Percentiles rank a stretch among this genome's conserved stretches.
Conservation (phyloP, 2,797 vertebrate species). For the Graptemys geographica region DNA sequence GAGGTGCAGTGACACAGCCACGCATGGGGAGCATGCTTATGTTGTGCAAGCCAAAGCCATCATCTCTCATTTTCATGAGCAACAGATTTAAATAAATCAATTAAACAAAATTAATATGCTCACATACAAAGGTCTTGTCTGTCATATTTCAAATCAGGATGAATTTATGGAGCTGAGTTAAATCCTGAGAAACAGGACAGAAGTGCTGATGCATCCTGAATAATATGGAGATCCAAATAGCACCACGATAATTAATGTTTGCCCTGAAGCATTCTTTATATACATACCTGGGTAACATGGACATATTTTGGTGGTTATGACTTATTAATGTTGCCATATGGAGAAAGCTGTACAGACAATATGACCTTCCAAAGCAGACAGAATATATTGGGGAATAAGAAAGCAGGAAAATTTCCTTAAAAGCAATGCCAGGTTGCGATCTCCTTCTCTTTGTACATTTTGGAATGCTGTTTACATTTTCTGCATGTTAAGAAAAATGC, state of each 20-base stretch:
- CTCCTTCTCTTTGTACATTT: background rate
- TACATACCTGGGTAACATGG: background rate
- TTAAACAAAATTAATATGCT: background rate
- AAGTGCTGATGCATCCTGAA: background rate
- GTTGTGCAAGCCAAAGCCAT: conserved; percentile 5
- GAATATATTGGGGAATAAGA: background rate
- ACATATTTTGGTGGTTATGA: background rate
- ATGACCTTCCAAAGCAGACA: background rate
- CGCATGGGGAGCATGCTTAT: rapidly evolving
- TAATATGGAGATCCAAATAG: background rate
- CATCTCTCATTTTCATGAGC: background rate
- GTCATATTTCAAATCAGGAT: background rate
- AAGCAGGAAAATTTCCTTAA: background rate
- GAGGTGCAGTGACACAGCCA: background rate
- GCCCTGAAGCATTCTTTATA: background rate
- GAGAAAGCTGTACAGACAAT: background rate
- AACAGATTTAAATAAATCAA: background rate
- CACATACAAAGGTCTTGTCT: background rate
- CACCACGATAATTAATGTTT: background rate
- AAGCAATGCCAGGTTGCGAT: background rate
- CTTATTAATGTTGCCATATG: background rate
- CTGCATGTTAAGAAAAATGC: background rate
- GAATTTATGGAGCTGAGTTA: background rate
- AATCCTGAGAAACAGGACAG: background rate
- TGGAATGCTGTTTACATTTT: background rate